These are phyloP conservation scores for Calidris pygmaea DNA, from an alignment of 2,113 vertebrate species.

Conservation along the genomic window DNA sequence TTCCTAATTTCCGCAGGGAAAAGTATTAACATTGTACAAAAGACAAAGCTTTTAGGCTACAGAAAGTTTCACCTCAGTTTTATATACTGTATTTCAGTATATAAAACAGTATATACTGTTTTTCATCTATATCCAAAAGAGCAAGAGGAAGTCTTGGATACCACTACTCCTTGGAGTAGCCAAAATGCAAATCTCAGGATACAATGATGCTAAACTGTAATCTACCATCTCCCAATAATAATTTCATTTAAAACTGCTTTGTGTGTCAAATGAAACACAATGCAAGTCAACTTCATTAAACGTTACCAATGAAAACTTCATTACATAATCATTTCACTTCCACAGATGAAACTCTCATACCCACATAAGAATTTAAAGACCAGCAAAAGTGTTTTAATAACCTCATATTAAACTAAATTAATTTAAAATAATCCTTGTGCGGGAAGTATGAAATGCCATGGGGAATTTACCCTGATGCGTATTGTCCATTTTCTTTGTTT, in stretches of 20 bases:
- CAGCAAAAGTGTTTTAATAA: background rate
- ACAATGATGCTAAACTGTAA: background rate
- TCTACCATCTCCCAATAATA: background rate
- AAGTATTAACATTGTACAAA: background rate
- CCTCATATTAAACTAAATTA: background rate
- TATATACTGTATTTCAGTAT: too few species aligned
- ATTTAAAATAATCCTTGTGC: background rate
- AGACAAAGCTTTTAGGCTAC: background rate
- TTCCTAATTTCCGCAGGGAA: background rate
- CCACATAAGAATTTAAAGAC: background rate
- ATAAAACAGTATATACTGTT: too few species aligned
- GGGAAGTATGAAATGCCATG: background rate
- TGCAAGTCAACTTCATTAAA: background rate
- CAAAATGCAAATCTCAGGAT: background rate
- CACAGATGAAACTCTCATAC: background rate
- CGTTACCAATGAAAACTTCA: background rate
- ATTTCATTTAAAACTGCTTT: background rate
- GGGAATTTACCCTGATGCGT: background rate
- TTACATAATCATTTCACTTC: background rate
- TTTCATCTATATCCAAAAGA: background rate
- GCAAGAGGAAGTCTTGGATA: background rate
- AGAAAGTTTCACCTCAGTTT: background rate
- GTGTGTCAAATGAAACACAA: background rate
- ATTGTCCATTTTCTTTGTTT: background rate
- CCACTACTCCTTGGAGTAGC: background rate